Conservation (phyloP, 2,888 invertebrate species). For the Rosalia funebris region DNA sequence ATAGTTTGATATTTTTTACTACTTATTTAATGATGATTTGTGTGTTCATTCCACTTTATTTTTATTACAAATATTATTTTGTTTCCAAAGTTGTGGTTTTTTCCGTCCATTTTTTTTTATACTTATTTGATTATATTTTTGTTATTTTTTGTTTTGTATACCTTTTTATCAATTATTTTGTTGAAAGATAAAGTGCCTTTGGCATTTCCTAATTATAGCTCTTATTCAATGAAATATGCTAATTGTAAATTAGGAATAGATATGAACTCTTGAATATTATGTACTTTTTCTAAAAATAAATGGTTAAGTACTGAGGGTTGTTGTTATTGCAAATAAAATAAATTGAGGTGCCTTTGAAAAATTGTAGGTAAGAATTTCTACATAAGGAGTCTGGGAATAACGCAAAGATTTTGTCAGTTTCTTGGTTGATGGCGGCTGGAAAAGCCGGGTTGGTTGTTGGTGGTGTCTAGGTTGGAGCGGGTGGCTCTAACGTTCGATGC, state of each 20-base stretch:
- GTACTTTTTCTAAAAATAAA: conserved; percentile 35
- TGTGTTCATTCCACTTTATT: conserved; percentile 17
- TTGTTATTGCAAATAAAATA: no score
- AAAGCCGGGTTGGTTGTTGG: no score
- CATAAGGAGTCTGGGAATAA: no score
- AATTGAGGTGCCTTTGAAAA: no score
- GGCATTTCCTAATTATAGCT: conserved; percentile 33
- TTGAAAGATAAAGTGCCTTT: conserved; percentile 37
- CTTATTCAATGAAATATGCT: conserved; percentile 16
- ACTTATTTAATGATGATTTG: no score
- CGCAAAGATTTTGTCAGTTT: no score
- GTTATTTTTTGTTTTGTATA: conserved; percentile 22
- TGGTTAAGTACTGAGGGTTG: conserved; percentile 23
- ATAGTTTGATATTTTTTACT: no score
- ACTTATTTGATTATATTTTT: conserved; percentile 22
- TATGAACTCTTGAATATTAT: conserved; percentile 22
- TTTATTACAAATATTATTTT: neutral
- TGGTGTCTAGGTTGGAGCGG: no score
- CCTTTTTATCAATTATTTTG: conserved; percentile 26
- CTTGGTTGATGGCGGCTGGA: no score
- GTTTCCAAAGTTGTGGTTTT: conserved; percentile 22
- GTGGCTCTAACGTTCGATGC: no score
- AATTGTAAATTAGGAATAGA: conserved; percentile 3
- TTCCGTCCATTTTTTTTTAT: conserved; percentile 38
- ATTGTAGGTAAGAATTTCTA: no score